Conservation (phyloP, 1,140 invertebrate genomes). For the Cydia amplana region DNA sequence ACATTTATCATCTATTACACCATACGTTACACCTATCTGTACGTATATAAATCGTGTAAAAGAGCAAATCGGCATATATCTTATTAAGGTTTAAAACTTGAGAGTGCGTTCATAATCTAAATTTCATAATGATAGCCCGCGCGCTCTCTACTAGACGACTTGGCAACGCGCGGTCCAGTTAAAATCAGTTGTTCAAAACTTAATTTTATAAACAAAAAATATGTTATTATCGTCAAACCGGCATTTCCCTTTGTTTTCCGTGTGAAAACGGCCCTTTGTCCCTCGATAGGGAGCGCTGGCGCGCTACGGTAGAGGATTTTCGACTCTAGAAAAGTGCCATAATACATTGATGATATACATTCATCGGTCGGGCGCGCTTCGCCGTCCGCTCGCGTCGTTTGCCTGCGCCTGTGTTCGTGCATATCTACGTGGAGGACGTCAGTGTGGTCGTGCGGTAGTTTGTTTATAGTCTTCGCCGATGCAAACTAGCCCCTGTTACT, state of each 20-base stretch:
- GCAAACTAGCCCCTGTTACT: slow-evolving; percentile 47
- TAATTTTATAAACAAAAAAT: slow-evolving; percentile 51
- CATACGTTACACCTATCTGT: slow-evolving; percentile 38
- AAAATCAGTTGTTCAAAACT: slow-evolving; percentile 54
- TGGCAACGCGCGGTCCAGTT: slow-evolving; percentile 67
- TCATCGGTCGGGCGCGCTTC: slow-evolving; percentile 60
- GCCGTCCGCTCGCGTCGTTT: slow-evolving; percentile 70
- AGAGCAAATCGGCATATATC: slow-evolving; percentile 35
- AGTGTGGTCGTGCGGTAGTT: slow-evolving; percentile 71
- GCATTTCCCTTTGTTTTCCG: slow-evolving; percentile 74
- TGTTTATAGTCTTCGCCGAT: slow-evolving; percentile 66
- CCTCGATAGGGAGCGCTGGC: slow-evolving; percentile 68
- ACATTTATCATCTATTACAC: background rate
- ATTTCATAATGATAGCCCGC: slow-evolving; percentile 67
- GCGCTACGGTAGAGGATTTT: slow-evolving; percentile 73
- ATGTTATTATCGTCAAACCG: slow-evolving; percentile 57
- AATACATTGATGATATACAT: slow-evolving; percentile 74
- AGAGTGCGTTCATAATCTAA: slow-evolving; percentile 45
- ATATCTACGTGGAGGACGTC: slow-evolving; percentile 64
- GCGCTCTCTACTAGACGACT: slow-evolving; percentile 59
- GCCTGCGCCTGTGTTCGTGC: slow-evolving; percentile 59
- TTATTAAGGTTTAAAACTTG: slow-evolving; percentile 40
- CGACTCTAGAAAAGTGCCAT: slow-evolving; percentile 77
- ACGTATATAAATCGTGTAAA: slow-evolving; percentile 36
- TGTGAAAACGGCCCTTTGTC: slow-evolving; percentile 75